These are phyloP conservation scores for Tyto alba DNA, from an alignment of 2,113 vertebrate species.

Conservation along the genomic window DNA sequence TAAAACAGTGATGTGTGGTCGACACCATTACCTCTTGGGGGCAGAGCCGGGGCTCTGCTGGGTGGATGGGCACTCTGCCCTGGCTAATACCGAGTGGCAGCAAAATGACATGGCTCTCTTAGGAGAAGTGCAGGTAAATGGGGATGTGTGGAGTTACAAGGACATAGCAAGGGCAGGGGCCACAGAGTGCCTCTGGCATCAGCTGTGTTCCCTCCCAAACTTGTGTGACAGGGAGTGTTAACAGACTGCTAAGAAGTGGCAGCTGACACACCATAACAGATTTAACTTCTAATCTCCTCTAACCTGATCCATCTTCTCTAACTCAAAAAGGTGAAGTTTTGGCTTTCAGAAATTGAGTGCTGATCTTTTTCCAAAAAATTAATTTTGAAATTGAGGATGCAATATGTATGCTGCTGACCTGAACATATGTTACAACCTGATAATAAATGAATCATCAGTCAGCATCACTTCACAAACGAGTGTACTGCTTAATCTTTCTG, in stretches of 20 bases:
- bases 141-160: not conserved
- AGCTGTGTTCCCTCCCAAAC: not conserved
- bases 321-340: not conserved
- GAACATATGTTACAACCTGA: constrained; percentile 54
- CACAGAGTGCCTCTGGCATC: not conserved
- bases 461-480: constrained; percentile 38
- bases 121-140: fast-evolving
- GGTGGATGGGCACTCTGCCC: not conserved
- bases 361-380: constrained; percentile 11
- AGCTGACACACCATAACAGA: not conserved
- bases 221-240: fast-evolving
- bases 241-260: not conserved
- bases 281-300: not conserved
- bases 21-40: fast-evolving
- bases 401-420: constrained; percentile 25
- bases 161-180: not conserved
- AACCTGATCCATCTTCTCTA: not conserved
- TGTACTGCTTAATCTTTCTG: constrained; percentile 43
- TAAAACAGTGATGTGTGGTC: not conserved
- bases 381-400: constrained; percentile 17
- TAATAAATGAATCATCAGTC: constrained; percentile 43
- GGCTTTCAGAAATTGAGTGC: not conserved
- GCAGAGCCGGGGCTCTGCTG: not conserved
- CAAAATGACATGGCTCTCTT: not conserved
- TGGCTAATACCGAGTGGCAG: fast-evolving